These are phyloP conservation scores for Pogonognathellus flavescens DNA, from an alignment of 1,140 invertebrate species.

Conservation along the genomic window DNA sequence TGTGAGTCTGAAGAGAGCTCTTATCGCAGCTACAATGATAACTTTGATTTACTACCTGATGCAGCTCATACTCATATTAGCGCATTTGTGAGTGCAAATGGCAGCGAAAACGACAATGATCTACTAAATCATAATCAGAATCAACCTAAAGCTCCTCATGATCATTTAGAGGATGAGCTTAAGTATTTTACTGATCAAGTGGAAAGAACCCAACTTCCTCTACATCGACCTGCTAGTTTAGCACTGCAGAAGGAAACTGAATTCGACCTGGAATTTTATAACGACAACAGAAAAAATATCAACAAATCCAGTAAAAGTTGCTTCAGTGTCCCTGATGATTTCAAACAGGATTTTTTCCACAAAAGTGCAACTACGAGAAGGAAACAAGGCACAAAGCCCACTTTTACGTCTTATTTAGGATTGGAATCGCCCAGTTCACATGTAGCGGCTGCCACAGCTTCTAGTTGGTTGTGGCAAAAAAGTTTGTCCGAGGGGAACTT, in stretches of 20 bases:
- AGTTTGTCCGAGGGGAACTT: conserved; percentile 63
- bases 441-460: neutral
- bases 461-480: conserved; percentile 59
- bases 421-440: neutral
- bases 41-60: conserved; percentile 54
- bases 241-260: neutral
- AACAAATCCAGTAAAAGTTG: conserved; percentile 34
- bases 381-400: conserved; percentile 16
- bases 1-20: conserved; percentile 12
- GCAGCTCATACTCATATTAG: conserved; percentile 24
- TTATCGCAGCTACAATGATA: conserved; percentile 53
- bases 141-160: neutral
- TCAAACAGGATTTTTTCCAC: conserved; percentile 34
- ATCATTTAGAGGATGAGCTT: conserved; percentile 24
- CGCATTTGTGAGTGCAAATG: conserved; percentile 15
- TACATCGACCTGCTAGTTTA: conserved; percentile 1
- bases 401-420: conserved; percentile 57
- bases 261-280: neutral
- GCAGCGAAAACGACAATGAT: conserved; percentile 39
- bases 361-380: conserved; percentile 12
- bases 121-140: conserved; percentile 41
- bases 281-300: neutral
- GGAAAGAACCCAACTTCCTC: conserved; percentile 6
- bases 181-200: conserved; percentile 5
- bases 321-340: conserved; percentile 33